Evolutionary conservation across 1,140 invertebrate species (phyloP).

Genomic region (Eueides isabella): DNA sequence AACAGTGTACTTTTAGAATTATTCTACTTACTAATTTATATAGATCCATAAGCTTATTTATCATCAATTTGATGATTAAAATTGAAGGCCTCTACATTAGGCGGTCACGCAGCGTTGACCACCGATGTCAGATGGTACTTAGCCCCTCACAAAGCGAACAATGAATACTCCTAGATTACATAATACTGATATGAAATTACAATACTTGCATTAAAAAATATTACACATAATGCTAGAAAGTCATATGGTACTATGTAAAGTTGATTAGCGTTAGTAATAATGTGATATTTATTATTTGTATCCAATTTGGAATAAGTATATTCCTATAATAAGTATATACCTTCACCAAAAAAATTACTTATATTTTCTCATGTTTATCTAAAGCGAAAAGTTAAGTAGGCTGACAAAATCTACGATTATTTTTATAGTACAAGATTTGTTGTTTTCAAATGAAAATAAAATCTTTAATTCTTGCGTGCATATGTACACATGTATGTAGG

Average conservation of each 20-base stretch:
- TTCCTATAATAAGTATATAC: no score
- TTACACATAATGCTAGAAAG: not conserved
- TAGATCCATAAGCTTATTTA: slow-evolving; percentile 39
- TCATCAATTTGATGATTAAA: slow-evolving; percentile 48
- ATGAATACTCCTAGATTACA: slow-evolving; percentile 37
- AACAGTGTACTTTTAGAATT: no score
- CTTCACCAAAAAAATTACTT: no score
- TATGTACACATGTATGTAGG: no score
- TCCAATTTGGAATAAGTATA: no score
- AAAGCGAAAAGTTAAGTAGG: no score
- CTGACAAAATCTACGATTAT: no score
- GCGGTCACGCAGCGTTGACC: slow-evolving; percentile 54
- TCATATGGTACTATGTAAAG: not conserved
- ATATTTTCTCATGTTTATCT: no score
- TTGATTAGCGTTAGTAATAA: not conserved
- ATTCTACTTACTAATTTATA: not conserved
- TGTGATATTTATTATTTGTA: no score
- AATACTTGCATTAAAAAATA: not conserved
- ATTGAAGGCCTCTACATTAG: slow-evolving; percentile 42
- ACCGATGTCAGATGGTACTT: slow-evolving; percentile 53
- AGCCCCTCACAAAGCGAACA: slow-evolving; percentile 39
- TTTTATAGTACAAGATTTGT: no score
- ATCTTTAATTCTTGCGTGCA: no score
- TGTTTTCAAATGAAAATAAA: no score
- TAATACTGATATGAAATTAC: not conserved